A percentile compares a stretch with the other conserved stretches of the same genome.
These are phyloP conservation scores for Tor tambroides DNA, from an alignment of 2,113 vertebrate genomes.

Conservation along the genomic window DNA sequence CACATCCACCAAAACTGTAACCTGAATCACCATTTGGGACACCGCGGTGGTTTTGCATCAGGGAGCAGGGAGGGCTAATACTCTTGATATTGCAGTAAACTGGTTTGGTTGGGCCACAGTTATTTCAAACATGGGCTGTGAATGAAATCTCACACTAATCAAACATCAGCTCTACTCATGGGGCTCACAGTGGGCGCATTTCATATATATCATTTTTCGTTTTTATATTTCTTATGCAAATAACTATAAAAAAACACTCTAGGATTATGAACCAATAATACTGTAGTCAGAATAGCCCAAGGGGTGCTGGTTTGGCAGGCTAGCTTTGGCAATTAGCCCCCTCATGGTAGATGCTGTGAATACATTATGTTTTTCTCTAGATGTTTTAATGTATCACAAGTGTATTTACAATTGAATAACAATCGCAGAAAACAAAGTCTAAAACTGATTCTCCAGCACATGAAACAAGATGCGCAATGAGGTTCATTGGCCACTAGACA, in stretches of 20 bases:
- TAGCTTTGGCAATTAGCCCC: background rate
- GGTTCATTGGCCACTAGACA: background rate
- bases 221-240: background rate
- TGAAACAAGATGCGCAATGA: background rate
- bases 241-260: background rate
- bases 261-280: background rate
- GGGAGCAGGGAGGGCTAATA: background rate
- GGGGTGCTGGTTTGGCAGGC: background rate
- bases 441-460: background rate
- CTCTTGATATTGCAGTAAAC: background rate
- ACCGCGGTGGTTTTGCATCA: background rate
- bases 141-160: background rate
- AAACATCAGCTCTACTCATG: background rate
- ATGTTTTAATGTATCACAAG: background rate
- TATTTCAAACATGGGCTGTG: background rate
- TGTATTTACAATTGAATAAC: background rate
- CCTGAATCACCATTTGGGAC: background rate
- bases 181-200: background rate
- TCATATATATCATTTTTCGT: background rate
- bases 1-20: background rate
- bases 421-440: background rate
- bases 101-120: background rate
- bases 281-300: background rate
- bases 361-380: background rate
- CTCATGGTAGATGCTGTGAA: slow-evolving; percentile 13